phyloP scores from a whole-genome alignment of 2,113 vertebrate genomes.

The Phyllostomus hastatus region DNA sequence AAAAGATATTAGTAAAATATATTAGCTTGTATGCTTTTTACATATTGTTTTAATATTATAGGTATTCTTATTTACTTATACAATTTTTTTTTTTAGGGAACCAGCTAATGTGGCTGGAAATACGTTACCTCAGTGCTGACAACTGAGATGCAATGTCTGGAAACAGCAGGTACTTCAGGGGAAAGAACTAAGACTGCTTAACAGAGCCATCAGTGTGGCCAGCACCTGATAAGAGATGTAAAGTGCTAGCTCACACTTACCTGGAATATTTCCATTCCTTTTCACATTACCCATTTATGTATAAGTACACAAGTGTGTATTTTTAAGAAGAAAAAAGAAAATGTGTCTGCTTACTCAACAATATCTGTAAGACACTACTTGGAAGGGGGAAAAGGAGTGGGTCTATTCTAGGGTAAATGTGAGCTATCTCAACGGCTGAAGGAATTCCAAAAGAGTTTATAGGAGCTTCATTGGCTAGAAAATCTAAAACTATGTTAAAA shows the following conservation, averaged over 20 bases:
- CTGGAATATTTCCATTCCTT: not conserved
- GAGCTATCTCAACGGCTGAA: not conserved
- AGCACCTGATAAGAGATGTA: not conserved
- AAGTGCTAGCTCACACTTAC: not conserved
- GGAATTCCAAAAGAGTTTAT: not conserved
- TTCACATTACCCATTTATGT: not conserved
- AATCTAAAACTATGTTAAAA: not conserved
- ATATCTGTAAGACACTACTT: not conserved
- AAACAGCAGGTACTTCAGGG: not conserved
- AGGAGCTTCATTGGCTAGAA: not conserved
- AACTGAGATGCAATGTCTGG: not conserved
- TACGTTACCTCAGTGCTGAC: not conserved
- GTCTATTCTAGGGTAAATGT: not conserved
- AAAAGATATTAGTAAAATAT: conserved; percentile 8
- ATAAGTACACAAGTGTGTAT: not conserved
- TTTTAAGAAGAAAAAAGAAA: conserved; percentile 2
- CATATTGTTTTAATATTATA: not conserved
- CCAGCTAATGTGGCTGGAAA: not conserved
- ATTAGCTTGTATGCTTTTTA: not conserved
- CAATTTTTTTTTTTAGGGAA: not conserved
- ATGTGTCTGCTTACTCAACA: not conserved
- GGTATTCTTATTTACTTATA: not conserved
- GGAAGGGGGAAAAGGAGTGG: not conserved
- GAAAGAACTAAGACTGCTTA: not conserved
- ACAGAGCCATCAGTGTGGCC: not conserved